Evolutionary conservation across 2,113 vertebrate species (phyloP), one percentile per base, ranked within the genome.

Genomic region (Esox niger): DNA sequence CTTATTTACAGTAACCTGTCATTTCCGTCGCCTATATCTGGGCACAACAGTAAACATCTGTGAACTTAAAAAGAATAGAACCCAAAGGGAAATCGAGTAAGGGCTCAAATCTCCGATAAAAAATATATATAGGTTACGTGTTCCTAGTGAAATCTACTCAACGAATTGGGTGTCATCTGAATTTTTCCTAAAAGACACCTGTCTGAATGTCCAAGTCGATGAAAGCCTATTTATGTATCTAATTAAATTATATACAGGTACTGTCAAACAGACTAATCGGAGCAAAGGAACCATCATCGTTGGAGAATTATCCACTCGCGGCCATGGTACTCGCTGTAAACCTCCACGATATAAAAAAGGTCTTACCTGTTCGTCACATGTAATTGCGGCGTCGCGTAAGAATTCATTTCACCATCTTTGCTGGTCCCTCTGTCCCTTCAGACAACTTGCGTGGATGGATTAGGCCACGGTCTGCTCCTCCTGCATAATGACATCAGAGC

Each of bases 401-500:
- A 32, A 68, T 31, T 23, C 69, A 31, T 62, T 43, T 78, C 79
- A 59, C 58, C 76, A 75, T 70, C 70, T 25, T 35, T 25, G 26
- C 30, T n/a, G 27, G 60, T 43, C 38, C 60, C 25, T 67, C 67
- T 33, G 78, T 69, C 79, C 54, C 76, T 76, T 64, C 76, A 71
- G 70, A 71, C 80, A 74, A 77, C 65, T 76, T 73, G 78, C 10
- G 72, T 35, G 80, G 85, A 82, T 38, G 79, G 84, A 82, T 90
- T 86, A 88, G 58, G 65, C 60, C 74, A 46, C 80, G 80, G 43
- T 68, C 66, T 30, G 64, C 83, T 79, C 86, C 89, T 85, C 49
- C 58, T 23, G 68, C 77, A 55, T 67, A 76, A 85, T 90, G 90
- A 90, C 90, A 88, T 91, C 88, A 90, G 74, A 89, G 86, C 81